Conservation (phyloP, 2,113 vertebrate species). For the Tragelaphus strepsiceros region DNA sequence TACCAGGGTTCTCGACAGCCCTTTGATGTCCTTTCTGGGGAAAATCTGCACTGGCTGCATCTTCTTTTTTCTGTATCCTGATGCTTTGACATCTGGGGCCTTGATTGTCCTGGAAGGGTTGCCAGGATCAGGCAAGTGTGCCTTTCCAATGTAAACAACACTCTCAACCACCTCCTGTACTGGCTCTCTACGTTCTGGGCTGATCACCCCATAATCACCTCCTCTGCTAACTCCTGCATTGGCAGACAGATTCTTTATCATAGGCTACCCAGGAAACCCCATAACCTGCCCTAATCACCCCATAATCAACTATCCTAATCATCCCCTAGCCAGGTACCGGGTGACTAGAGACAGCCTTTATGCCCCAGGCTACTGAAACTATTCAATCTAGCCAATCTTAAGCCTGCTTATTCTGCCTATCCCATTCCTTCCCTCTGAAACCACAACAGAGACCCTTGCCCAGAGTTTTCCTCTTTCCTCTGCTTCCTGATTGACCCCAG, state of each 20-base stretch:
- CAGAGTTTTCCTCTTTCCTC: not conserved
- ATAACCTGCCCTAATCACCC: not conserved
- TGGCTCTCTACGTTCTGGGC: not conserved
- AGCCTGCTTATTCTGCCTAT: not conserved
- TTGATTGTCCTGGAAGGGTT: not conserved
- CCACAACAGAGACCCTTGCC: not conserved
- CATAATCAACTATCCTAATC: not conserved
- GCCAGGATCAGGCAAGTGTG: not conserved
- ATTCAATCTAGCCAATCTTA: not conserved
- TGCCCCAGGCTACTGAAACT: not conserved
- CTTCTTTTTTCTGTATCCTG: not conserved
- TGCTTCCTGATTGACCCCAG: not conserved
- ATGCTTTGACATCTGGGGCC: not conserved
- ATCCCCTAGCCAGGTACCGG: not conserved
- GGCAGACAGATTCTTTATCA: not conserved
- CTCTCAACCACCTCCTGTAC: not conserved
- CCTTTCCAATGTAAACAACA: not conserved
- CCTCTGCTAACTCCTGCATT: not conserved
- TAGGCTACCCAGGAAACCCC: not conserved
- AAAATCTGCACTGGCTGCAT: not conserved
- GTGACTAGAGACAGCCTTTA: not conserved
- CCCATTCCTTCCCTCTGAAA: not conserved
- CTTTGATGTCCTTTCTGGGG: not conserved
- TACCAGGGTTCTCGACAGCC: too few species aligned
- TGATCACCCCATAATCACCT: not conserved